Base-by-base conservation (phyloP, 2,888 invertebrate species). In the Synanthedon vespiformis region DNA sequence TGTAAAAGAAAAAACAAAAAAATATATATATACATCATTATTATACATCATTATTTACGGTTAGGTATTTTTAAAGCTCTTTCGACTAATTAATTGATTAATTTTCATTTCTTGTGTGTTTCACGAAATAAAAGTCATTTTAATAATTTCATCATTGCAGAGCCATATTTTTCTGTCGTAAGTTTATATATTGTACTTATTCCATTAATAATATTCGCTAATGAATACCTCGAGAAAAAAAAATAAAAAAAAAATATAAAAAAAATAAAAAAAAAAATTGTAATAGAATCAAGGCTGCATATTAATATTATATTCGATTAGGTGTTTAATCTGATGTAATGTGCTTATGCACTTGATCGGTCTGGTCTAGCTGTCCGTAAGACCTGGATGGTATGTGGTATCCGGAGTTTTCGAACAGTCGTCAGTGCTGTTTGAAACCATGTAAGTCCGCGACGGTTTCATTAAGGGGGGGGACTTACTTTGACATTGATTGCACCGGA, bases 151-250 rank as follows among this genome's bases (percentile, higher is more conserved):
- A 59, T 70, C 60, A 59, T 34, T 34, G 34, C 61, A 61, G 57
- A 47, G 59, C 74, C 69, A 74, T 73, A 73, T 60, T 64, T 69
- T 75, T 76, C 73, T 75, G 71, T 77, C 74, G 76, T 83, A 78
- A 76, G 76, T 79, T 71, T 55, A 75, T 81, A 70, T 86, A 85
- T 81, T 83, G 84, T 86, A 85, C 85, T 84, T 87, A 86, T 82
- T 77, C 76, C 77, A 84, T 81, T 80, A 79, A 82, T 74, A 77
- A 80, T 85, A 82, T 85, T 85, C 77, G 71, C 77, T 84, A 84
- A 84, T 80, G 71, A 68, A 78, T 76, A 80, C 75, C 69, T 74
- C 72, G 67, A 77, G 61, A 75, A 75, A 72, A 75, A 75, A 72
- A 68, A 66, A 61, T 63, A 65, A 65, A 80, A 82, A 81, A 77